phyloP scores from a whole-genome alignment of 2,797 vertebrate genomes.

The Malurus splendens region DNA sequence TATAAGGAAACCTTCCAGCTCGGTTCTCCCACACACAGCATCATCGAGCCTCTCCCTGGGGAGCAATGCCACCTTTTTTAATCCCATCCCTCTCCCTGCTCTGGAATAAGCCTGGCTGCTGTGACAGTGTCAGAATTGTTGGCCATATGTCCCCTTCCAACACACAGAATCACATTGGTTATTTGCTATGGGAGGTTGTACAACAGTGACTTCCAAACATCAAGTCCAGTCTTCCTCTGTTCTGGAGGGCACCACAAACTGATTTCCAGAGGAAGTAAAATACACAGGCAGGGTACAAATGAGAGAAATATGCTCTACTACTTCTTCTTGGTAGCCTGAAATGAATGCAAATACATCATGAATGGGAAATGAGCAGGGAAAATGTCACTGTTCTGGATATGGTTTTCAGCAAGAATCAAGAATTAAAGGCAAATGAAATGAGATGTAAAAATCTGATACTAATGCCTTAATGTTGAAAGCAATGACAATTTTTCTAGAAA shows the following conservation, averaged over 20 bases:
- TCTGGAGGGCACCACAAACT: neutral
- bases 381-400: neutral
- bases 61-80: neutral
- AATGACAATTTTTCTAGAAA: neutral
- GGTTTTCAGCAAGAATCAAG: neutral
- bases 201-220: neutral
- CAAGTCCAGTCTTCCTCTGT: neutral
- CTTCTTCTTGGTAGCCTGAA: neutral
- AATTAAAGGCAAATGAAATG: neutral
- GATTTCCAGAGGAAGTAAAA: neutral
- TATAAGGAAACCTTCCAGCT: neutral
- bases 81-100: conserved; percentile 7
- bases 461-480: neutral
- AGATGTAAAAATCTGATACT: neutral
- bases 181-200: neutral
- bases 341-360: neutral
- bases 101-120: conserved; percentile 19
- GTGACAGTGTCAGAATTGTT: neutral
- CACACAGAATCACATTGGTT: neutral
- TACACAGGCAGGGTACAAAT: neutral
- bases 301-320: neutral
- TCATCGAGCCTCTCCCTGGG: neutral
- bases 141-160: neutral
- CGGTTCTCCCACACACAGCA: neutral
- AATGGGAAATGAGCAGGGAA: neutral